Base-by-base conservation (phyloP, 2,113 vertebrate species). In the Platycercus adscitus region DNA sequence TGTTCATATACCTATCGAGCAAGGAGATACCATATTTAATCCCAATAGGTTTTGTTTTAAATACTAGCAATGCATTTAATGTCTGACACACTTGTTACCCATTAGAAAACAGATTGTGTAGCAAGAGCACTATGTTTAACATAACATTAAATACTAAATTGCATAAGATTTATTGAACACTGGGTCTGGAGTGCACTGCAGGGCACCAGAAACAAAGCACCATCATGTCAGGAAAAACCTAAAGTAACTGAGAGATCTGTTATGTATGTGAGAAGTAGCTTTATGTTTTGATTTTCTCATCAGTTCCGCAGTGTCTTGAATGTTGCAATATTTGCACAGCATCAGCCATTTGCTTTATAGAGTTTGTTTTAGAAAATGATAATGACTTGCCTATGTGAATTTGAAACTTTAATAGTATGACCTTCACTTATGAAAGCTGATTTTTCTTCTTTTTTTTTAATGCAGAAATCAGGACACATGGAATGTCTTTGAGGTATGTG, bases 21-120 rank as follows among this genome's bases (percentile, higher is more conserved):
- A 81, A 86, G 68, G 25, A 95, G 93, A 95, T 44, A 43, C 73
- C 76, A 17, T 63, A 65, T 52, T 81, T 86, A 81, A 92, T 76
- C 68, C 65, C 65, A 82, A 28, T 1, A 23, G 31, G 7, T 0
- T 28, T 41, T 69, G 75, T 65, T 88, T 47, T 1, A 7, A 87
- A 77, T 75, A 53, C 46, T 66, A 60, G 49, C 31, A 46, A 37
- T 65, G 33, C 66, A 65, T 79, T 92, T 86, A 84, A 88, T 80
- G 76, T 69, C 66, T 93, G 79, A 80, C 78, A 89, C 17, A 52
- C 56, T 80, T 78, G 87, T 93, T 97, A 97, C 80, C 93, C 93
- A 88, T 89, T 87, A 97, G 83, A 60, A 95, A 95, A 97, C 20
- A 96, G 86, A 95, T 89, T 65, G 61, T 33, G 76, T 82, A 72